Evolutionary conservation across 2,113 vertebrate genomes (phyloP), one percentile per base, ranked within the genome.

Genomic region (Emydocephalus ijimae): DNA sequence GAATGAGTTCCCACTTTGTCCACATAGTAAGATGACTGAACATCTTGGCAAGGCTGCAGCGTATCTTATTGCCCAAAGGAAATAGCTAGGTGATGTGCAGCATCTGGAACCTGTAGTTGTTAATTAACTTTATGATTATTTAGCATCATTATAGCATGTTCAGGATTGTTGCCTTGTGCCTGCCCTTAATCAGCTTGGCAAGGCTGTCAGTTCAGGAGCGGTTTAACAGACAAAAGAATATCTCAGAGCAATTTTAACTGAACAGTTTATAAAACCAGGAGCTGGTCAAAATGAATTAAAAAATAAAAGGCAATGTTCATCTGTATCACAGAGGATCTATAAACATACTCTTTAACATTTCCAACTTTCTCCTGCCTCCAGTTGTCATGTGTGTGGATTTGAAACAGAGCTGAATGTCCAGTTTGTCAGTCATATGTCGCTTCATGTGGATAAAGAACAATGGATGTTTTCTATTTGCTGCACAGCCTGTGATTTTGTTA

Each of bases 391-490:
- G 96, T 99, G 99, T 95, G 99, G 99, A 94, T 99, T 99, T 98
- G 99, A 99, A 98, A 99, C 99, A 0, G 99, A 99, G 98, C 98
- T 99, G 97, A 99, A 99, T 14, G 98, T 99, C 96, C 99, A 99
- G 98, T 99, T 99, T 96, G 99, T 99, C 97, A 99, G 99, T 98
- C 99, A 99, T 98, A 99, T 99, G 99, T 99, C 99, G 4, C 98
- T 99, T 95, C 99, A 99, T 56, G 99, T 99, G 98, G 99, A 99
- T 97, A 99, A 99, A 97, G 99, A 99, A 97, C 99, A 99, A 97
- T 99, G 99, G 99, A 99, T 99, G 99, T 99, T 99, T 97, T 99
- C 99, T 0, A 99, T 99, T 93, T 99, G 99, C 98, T 99, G 99
- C 97, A 99, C 98, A 48, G 96, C 97, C 61, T 99, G 99, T 0